Percentiles rank a stretch among this genome's conserved stretches.
These are phyloP conservation scores for Sarcophaga peregrina DNA, from an alignment of 1,140 invertebrate species.

Conservation along the genomic window DNA sequence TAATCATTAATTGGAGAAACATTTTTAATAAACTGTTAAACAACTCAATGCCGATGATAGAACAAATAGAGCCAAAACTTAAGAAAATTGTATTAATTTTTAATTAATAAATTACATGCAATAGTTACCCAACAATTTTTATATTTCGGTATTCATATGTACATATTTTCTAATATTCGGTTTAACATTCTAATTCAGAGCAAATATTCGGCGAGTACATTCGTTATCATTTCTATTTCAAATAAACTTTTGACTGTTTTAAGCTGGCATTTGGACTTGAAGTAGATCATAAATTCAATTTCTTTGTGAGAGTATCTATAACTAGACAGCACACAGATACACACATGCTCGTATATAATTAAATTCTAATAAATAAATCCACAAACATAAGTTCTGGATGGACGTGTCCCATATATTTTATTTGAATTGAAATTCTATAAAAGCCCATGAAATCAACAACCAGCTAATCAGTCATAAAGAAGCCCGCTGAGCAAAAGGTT, in stretches of 20 bases:
- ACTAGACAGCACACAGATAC: background rate
- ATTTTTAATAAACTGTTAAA: no score
- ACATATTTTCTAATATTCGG: no score
- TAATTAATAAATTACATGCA: no score
- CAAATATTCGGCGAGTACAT: background rate
- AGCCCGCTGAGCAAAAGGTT: background rate
- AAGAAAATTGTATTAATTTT: no score
- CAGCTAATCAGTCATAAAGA: background rate
- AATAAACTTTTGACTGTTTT: background rate
- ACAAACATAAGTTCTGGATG: background rate
- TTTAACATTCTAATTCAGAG: no score
- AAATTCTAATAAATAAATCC: no score
- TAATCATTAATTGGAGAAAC: no score
- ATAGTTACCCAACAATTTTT: no score
- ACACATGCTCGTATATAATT: no score
- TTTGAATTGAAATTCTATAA: background rate
- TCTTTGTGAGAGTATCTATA: background rate
- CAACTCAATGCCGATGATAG: no score
- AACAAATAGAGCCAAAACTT: no score
- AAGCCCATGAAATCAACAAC: background rate
- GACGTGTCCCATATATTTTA: background rate
- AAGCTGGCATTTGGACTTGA: background rate
- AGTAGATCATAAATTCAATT: background rate
- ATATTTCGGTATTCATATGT: no score
- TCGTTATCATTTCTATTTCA: background rate